Conservation (phyloP, 2,888 invertebrate genomes). For the Euzetes globulus region DNA sequence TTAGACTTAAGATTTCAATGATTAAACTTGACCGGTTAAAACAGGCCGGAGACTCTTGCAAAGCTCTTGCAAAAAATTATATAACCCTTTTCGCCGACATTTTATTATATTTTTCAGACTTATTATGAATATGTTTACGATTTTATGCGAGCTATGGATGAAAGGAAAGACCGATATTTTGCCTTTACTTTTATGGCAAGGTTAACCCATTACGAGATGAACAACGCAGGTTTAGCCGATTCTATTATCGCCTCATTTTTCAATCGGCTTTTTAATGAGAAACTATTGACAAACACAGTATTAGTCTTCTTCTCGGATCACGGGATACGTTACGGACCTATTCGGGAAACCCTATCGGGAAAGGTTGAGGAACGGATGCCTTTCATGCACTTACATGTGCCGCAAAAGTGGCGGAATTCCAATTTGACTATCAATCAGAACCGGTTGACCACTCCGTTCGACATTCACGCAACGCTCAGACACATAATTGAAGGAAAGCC, state of each 20-base stretch:
- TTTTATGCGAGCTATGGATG: conserved; percentile 1
- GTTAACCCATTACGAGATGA: conserved; percentile 46
- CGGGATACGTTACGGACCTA: conserved; percentile 76
- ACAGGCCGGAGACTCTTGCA: no score
- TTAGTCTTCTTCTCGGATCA: conserved; percentile 75
- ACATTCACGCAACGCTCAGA: conserved; percentile 47
- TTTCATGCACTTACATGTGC: conserved; percentile 47
- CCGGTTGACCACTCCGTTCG: conserved; percentile 48
- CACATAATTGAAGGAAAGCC: conserved; percentile 42
- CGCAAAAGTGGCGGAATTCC: conserved; percentile 40
- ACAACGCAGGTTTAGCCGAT: conserved; percentile 46
- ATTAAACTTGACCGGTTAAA: no score
- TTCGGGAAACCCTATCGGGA: conserved; percentile 62
- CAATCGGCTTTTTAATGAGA: conserved; percentile 51
- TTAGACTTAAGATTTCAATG: no score
- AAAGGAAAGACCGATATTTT: conserved; percentile 41
- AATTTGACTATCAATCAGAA: conserved; percentile 45
- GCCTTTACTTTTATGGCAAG: conserved; percentile 47
- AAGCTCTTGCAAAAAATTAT: no score
- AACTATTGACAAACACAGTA: conserved; percentile 60
- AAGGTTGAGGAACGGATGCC: conserved; percentile 49
- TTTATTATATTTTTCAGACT: conserved; percentile 21
- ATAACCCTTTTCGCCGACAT: no score
- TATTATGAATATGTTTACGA: conserved; percentile 29
- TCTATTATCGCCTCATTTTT: conserved; percentile 52